These are phyloP conservation scores for Ciconia boyciana DNA, from an alignment of 2,113 vertebrate genomes.

Conservation along the genomic window DNA sequence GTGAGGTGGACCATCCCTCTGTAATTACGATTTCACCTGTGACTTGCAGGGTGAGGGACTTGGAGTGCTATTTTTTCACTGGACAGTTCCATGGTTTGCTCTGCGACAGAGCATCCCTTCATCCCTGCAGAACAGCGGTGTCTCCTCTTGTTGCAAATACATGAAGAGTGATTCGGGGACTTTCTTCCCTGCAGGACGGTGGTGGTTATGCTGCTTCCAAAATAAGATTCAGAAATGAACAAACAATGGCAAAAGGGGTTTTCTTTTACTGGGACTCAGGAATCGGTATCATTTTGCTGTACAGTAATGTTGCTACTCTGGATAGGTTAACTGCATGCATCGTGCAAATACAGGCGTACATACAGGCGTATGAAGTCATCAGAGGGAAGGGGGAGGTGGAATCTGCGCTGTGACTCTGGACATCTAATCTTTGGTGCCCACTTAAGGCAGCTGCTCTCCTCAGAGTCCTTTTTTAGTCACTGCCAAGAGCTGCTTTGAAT, in stretches of 20 bases:
- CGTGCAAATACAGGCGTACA: neutral
- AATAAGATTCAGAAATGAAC: neutral
- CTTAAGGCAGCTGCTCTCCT: constrained; percentile 1
- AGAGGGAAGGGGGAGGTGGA: neutral
- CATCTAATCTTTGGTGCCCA: neutral
- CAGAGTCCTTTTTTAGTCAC: neutral
- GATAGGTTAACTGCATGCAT: neutral
- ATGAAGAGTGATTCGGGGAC: accelerated
- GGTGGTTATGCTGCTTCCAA: neutral
- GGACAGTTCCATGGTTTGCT: accelerated
- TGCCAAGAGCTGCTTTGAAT: neutral
- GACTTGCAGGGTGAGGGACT: neutral
- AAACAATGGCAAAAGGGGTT: neutral
- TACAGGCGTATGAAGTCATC: neutral
- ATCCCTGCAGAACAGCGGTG: accelerated
- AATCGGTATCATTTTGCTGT: neutral
- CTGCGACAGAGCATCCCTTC: neutral
- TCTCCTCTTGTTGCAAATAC: neutral
- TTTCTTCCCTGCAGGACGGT: neutral
- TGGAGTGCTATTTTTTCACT: neutral
- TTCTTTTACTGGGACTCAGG: neutral
- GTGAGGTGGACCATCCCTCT: neutral
- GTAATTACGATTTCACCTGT: neutral
- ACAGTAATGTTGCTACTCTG: accelerated
- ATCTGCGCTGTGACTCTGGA: neutral